phyloP scores from a whole-genome alignment of 2,113 vertebrate species.

The Neopipo cinnamomea region DNA sequence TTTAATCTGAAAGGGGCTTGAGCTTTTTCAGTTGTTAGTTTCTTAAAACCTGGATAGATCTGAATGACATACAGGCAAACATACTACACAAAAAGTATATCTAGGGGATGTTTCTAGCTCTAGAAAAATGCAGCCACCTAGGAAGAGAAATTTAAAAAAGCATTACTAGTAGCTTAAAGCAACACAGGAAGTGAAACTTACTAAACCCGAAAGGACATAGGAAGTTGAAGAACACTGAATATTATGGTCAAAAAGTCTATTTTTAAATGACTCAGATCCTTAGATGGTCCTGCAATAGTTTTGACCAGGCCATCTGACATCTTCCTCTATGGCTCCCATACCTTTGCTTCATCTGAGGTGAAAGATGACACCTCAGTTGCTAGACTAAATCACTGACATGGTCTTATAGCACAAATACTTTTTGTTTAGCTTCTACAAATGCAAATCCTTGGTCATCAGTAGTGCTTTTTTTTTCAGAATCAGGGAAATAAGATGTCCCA shows the following conservation, averaged over 20 bases:
- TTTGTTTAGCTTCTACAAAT: neutral
- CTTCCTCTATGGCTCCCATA: neutral
- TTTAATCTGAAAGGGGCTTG: neutral
- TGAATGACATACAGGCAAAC: neutral
- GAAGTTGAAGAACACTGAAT: neutral
- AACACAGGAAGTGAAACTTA: neutral
- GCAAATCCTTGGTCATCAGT: neutral
- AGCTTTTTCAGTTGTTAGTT: neutral
- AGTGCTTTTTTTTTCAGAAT: neutral
- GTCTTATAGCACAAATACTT: neutral
- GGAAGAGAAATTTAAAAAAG: neutral
- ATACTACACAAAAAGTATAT: neutral
- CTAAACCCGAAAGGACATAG: neutral
- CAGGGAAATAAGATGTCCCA: neutral
- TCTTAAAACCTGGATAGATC: neutral
- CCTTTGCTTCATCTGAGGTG: neutral
- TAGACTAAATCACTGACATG: neutral
- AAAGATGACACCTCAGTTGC: neutral
- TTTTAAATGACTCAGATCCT: neutral
- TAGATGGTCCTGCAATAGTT: neutral
- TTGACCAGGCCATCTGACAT: neutral
- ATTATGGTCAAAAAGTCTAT: neutral
- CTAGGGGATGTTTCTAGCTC: neutral
- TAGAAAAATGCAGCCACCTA: neutral
- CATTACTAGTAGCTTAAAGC: neutral